Percentiles rank a stretch among this genome's conserved stretches.
Conservation (phyloP, 2,797 vertebrate genomes). For the Chelon auratus region DNA sequence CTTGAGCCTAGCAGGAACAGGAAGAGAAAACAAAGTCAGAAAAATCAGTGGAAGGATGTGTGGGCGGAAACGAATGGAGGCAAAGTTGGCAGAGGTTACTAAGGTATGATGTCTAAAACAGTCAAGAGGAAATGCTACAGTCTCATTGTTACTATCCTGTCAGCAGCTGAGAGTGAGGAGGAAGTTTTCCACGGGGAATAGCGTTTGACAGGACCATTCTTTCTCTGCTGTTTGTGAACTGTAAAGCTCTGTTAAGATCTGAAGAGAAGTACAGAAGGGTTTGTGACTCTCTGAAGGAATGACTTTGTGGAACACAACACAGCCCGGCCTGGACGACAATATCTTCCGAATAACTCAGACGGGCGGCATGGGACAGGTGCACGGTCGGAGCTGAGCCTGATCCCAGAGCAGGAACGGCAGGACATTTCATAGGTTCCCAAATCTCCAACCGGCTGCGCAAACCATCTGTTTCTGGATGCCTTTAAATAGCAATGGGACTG, state of each 20-base stretch:
- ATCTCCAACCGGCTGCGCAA: conserved; percentile 58
- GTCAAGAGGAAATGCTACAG: conserved; percentile 34
- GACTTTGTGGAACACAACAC: conserved; percentile 29
- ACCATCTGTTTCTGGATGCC: conserved; percentile 74
- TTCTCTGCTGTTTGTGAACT: conserved; percentile 7
- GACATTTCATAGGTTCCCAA: conserved; percentile 60
- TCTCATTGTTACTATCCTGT: conserved; percentile 33
- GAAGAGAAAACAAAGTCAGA: conserved; percentile 24
- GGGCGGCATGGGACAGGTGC: conserved; percentile 66
- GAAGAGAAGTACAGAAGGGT: conserved; percentile 18
- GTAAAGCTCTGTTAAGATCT: conserved; percentile 19
- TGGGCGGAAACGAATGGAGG: conserved; percentile 42
- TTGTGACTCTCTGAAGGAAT: conserved; percentile 6
- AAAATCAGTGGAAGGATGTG: conserved; percentile 40
- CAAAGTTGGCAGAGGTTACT: conserved; percentile 39
- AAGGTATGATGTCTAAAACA: conserved; percentile 17
- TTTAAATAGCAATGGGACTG: conserved; percentile 64
- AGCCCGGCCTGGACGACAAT: conserved; percentile 41
- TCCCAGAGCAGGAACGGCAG: conserved; percentile 64
- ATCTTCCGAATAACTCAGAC: conserved; percentile 36
- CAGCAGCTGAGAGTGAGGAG: conserved; percentile 24
- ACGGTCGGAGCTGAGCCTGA: conserved; percentile 60
- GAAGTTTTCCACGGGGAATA: conserved; percentile 18
- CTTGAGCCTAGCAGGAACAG: conserved; percentile 87
- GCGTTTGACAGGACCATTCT: conserved; percentile 11